phyloP scores from a whole-genome alignment of 2,888 invertebrate species.

The Spisula subtruncata region DNA sequence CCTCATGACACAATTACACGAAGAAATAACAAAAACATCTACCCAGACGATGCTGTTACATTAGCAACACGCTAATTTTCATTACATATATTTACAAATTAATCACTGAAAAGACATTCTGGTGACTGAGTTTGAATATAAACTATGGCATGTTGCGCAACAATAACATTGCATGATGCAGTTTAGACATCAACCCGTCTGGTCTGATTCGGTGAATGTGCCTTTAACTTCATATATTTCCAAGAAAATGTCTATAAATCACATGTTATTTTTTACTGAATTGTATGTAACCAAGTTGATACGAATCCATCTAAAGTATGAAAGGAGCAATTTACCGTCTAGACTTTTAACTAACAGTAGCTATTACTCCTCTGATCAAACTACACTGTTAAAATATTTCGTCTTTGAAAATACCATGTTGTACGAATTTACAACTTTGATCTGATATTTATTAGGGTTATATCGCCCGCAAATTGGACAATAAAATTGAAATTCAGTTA shows the following conservation, averaged over 20 bases:
- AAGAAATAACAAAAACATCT: neutral
- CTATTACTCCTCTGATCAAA: neutral
- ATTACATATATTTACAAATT: neutral
- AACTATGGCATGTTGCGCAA: neutral
- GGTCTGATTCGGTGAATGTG: neutral
- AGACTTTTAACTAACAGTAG: neutral
- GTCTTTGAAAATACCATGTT: too few relatives aligned
- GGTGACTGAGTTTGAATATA: neutral
- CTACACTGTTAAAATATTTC: too few relatives aligned
- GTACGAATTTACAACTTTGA: too few relatives aligned
- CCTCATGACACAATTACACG: too few relatives aligned
- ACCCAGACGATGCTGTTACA: neutral
- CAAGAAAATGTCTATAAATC: neutral
- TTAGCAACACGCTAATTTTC: neutral
- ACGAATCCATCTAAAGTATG: neutral
- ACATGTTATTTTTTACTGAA: neutral
- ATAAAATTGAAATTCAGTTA: too few relatives aligned
- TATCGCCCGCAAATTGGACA: too few relatives aligned
- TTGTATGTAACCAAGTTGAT: neutral
- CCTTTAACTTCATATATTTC: neutral
- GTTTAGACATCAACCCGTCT: neutral
- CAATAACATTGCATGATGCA: neutral
- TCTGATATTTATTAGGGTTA: too few relatives aligned
- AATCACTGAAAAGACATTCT: too few relatives aligned
- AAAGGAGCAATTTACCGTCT: neutral